A percentile compares a stretch with the other conserved stretches of the same genome.
These are phyloP conservation scores for Scomber colias DNA, from an alignment of 2,113 vertebrate species.

Conservation along the genomic window DNA sequence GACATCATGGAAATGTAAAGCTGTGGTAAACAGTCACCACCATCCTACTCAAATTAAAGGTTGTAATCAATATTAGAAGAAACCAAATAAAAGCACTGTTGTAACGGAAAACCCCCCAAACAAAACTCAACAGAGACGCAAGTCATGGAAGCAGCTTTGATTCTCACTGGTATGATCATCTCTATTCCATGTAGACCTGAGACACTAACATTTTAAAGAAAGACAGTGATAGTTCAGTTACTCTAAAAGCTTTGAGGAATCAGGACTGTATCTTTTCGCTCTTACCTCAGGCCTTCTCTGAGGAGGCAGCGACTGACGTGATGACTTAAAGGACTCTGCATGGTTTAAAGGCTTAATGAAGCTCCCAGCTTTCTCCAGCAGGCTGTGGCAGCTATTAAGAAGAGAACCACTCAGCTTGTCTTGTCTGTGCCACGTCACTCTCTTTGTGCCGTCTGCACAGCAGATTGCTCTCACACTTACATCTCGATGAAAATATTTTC, in stretches of 20 bases:
- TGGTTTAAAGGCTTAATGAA: slow-evolving; percentile 83
- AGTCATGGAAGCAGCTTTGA: background rate
- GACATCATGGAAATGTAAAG: slow-evolving; percentile 3
- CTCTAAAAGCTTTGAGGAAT: slow-evolving; percentile 33
- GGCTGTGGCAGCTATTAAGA: slow-evolving; percentile 69
- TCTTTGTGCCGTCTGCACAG: slow-evolving; percentile 28
- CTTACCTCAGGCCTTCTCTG: slow-evolving; percentile 53
- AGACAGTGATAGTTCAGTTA: slow-evolving; percentile 18
- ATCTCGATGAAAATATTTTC: slow-evolving; percentile 61
- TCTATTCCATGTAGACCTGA: slow-evolving; percentile 6
- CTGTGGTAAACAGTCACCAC: background rate
- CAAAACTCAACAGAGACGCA: background rate
- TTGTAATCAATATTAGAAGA: background rate
- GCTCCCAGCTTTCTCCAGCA: slow-evolving; percentile 72
- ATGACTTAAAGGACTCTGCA: slow-evolving; percentile 77
- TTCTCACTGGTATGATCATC: background rate
- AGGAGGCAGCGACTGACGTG: slow-evolving; percentile 69
- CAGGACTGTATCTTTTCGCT: slow-evolving; percentile 38
- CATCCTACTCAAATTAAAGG: background rate
- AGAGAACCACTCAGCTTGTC: slow-evolving; percentile 51
- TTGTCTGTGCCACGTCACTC: slow-evolving; percentile 53
- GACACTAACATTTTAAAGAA: slow-evolving; percentile 37
- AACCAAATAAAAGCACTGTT: background rate
- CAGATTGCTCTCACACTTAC: slow-evolving; percentile 53
- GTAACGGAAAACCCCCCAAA: background rate